A percentile compares a stretch with the other conserved stretches of the same genome.
Conservation (phyloP, 1,140 invertebrate species). For the Aculops lycopersici region DNA sequence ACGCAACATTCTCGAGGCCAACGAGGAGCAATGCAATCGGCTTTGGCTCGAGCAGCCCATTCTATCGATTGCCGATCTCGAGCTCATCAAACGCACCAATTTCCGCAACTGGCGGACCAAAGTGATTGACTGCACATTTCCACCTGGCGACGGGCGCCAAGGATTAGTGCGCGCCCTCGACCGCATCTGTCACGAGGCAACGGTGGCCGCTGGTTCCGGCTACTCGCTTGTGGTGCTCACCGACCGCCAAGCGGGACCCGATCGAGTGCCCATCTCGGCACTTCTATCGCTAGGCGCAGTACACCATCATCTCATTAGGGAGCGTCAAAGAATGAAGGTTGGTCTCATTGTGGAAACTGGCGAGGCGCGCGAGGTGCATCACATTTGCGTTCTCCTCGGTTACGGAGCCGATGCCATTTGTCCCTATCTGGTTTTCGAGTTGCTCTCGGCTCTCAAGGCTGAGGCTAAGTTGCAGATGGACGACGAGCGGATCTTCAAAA, state of each 20-base stretch:
- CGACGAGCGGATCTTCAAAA: constrained; percentile 52
- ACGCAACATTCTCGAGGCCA: constrained; percentile 67
- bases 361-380: constrained; percentile 79
- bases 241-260: constrained; percentile 37
- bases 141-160: constrained; percentile 26
- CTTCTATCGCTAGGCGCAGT: constrained; percentile 61
- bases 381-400: constrained; percentile 73
- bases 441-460: constrained; percentile 39
- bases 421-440: constrained; percentile 81
- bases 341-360: constrained; percentile 68
- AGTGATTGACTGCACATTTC: constrained; percentile 63
- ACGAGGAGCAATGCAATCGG: constrained; percentile 53
- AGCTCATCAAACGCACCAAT: constrained; percentile 47
- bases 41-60: constrained; percentile 79
- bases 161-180: constrained; percentile 45
- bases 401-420: constrained; percentile 92
- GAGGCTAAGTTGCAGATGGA: constrained; percentile 46
- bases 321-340: constrained; percentile 76
- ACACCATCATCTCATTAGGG: constrained; percentile 79
- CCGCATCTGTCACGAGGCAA: constrained; percentile 43
- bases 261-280: constrained; percentile 24
- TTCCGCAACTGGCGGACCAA: constrained; percentile 65
- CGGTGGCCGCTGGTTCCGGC: constrained; percentile 35
- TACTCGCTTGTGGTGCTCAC: constrained; percentile 63
- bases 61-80: constrained; percentile 54